These are phyloP conservation scores for Oceanites oceanicus DNA, from an alignment of 2,113 vertebrate genomes.

Conservation along the genomic window DNA sequence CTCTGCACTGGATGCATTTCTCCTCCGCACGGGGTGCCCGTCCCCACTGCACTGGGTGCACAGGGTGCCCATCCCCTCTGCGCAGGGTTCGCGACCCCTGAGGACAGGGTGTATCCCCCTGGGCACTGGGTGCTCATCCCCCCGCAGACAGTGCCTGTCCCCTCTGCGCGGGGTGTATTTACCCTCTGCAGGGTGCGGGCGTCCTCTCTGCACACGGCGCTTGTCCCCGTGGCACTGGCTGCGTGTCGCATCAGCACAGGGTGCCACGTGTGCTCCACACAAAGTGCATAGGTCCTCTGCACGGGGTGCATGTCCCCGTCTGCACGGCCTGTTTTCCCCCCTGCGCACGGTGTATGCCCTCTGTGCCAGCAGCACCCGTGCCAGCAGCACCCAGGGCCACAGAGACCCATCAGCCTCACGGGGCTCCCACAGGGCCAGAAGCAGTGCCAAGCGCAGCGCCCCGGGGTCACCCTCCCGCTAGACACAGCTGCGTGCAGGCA, in stretches of 20 bases:
- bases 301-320: no score
- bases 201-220: neutral
- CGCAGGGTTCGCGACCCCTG: neutral
- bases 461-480: fast-evolving
- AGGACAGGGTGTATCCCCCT: neutral
- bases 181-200: fast-evolving
- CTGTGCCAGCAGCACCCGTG: no score
- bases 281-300: no score
- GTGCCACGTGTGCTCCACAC: no score
- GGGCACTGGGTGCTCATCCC: neutral
- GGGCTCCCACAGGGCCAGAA: neutral
- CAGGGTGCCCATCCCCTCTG: neutral
- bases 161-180: neutral
- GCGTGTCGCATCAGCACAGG: no score
- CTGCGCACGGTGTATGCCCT: no score
- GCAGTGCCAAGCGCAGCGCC: neutral
- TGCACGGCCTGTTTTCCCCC: no score
- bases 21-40: neutral
- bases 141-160: neutral
- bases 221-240: no score
- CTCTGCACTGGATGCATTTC: no score
- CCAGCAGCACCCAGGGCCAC: neutral
- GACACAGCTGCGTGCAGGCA: no score
- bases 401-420: fast-evolving
- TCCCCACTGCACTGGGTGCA: no score